Evolutionary conservation across 2,113 vertebrate genomes (phyloP).

Genomic region (Verasper variegatus): DNA sequence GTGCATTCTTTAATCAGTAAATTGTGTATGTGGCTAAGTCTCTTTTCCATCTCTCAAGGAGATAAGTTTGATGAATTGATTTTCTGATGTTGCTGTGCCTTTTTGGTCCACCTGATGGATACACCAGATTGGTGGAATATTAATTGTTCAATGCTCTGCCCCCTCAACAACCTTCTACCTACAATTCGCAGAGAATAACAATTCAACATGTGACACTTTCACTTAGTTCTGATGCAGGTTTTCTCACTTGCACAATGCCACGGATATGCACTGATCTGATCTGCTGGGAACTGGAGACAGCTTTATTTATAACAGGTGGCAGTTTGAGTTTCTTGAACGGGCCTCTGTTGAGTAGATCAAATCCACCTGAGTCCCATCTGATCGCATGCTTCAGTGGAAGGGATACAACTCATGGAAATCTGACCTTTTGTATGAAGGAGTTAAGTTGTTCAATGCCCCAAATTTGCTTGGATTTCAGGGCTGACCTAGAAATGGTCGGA

Average conservation of each 20-base stretch:
- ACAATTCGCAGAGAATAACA: not conserved
- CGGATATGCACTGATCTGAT: not conserved
- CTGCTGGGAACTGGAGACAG: not conserved
- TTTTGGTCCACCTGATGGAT: not conserved
- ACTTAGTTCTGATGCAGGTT: not conserved
- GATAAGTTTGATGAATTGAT: not conserved
- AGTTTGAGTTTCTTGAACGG: not conserved
- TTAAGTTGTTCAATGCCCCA: not conserved
- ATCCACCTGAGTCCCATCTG: not conserved
- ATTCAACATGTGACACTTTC: not conserved
- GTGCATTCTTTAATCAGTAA: not conserved
- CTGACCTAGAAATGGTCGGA: not conserved
- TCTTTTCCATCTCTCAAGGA: not conserved
- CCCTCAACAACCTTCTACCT: not conserved
- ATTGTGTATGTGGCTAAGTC: not conserved
- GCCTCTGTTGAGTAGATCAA: not conserved
- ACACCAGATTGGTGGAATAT: not conserved
- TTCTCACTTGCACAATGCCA: no score
- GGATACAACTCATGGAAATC: not conserved
- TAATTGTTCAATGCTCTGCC: not conserved
- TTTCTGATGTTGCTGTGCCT: not conserved
- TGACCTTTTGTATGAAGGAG: conserved; percentile 3
- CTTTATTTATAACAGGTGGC: not conserved
- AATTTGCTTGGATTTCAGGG: not conserved
- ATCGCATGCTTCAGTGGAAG: not conserved